Percentiles rank a stretch among this genome's conserved stretches.
Conservation (phyloP, 1,140 invertebrate genomes). For the Pantala flavescens region DNA sequence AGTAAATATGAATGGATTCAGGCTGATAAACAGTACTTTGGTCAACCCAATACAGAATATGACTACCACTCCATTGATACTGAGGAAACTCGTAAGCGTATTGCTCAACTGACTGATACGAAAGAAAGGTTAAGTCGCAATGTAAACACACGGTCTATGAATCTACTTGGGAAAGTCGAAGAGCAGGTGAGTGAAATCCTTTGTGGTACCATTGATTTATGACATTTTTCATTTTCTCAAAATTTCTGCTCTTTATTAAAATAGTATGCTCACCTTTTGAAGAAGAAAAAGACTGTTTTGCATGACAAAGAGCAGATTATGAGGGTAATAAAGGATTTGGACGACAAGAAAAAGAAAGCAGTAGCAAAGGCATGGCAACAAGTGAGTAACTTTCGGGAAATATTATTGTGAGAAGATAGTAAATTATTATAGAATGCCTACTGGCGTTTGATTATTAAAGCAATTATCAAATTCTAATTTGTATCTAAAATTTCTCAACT, state of each 20-base stretch:
- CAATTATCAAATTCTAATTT: too few relatives aligned
- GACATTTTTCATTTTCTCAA: neutral
- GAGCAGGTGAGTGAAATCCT: slow-evolving; percentile 48
- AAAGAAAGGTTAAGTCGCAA: slow-evolving; percentile 64
- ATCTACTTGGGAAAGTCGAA: slow-evolving; percentile 73
- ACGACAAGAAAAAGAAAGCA: slow-evolving; percentile 78
- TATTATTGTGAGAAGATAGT: too few relatives aligned
- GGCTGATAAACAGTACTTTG: slow-evolving; percentile 69
- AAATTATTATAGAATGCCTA: too few relatives aligned
- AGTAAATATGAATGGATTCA: slow-evolving; percentile 64
- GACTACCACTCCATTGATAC: slow-evolving; percentile 44
- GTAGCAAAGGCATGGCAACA: slow-evolving; percentile 71
- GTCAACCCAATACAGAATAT: slow-evolving; percentile 48
- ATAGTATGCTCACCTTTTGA: neutral
- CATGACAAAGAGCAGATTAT: slow-evolving; percentile 70
- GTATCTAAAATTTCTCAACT: too few relatives aligned
- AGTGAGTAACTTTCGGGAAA: slow-evolving; percentile 19
- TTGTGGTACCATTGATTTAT: neutral
- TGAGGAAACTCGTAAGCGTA: slow-evolving; percentile 44
- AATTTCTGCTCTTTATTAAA: neutral
- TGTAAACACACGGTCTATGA: slow-evolving; percentile 79
- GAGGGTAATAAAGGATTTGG: slow-evolving; percentile 73
- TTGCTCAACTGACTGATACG: slow-evolving; percentile 51
- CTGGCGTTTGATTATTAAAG: too few relatives aligned
- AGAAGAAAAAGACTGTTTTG: neutral